These are phyloP conservation scores for Varanus salvator DNA, from an alignment of 2,113 vertebrate genomes.

Conservation along the genomic window DNA sequence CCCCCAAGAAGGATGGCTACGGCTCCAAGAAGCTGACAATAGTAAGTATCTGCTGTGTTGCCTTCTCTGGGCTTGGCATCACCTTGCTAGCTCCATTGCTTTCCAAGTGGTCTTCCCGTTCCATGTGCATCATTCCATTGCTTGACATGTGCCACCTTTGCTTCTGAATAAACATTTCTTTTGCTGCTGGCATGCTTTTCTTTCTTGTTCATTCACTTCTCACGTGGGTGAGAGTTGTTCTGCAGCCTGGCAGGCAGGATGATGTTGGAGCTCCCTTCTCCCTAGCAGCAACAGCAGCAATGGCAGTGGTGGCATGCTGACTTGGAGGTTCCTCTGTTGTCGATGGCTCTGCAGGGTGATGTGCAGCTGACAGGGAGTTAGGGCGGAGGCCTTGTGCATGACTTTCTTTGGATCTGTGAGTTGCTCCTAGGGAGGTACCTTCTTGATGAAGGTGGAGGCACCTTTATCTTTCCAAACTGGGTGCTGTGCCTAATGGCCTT, in stretches of 20 bases:
- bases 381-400: not conserved
- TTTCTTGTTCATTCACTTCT: not conserved
- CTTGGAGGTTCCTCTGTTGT: not conserved
- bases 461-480: not conserved
- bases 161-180: not conserved
- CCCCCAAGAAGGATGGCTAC: not conserved
- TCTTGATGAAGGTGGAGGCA: too few relatives aligned
- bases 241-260: not conserved
- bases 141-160: not conserved
- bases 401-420: not conserved
- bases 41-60: not conserved
- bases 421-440: not conserved
- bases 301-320: not conserved
- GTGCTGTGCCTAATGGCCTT: not conserved
- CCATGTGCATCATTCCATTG: not conserved
- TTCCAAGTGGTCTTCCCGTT: not conserved
- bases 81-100: conserved; percentile 53
- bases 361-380: not conserved
- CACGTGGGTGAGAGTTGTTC: not conserved
- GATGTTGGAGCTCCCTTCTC: not conserved
- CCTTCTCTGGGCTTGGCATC: not conserved
- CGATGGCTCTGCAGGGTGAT: not conserved
- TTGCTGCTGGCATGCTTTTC: not conserved
- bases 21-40: conserved; percentile 39
- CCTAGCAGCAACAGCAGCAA: not conserved